These are phyloP conservation scores for Agrilus biguttatus DNA, from an alignment of 2,888 invertebrate species.

Conservation along the genomic window DNA sequence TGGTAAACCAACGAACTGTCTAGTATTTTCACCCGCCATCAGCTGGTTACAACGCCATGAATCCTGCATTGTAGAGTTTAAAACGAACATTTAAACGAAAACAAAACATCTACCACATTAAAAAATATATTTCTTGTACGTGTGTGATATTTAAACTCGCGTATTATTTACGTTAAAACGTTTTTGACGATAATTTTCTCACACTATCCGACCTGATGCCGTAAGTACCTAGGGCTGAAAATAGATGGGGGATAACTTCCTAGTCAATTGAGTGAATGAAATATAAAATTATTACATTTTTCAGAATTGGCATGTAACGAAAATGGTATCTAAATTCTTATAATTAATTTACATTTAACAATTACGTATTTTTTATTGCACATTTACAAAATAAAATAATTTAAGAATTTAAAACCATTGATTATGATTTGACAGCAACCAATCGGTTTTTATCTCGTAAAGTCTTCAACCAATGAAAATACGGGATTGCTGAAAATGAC, in stretches of 20 bases:
- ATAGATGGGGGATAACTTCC: constrained; percentile 51
- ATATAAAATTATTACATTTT: too few relatives aligned
- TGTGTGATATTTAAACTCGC: constrained; percentile 8
- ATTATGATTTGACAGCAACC: too few relatives aligned
- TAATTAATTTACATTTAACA: too few relatives aligned
- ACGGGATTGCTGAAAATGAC: constrained; percentile 12
- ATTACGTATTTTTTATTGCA: too few relatives aligned
- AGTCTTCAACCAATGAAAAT: constrained; percentile 12
- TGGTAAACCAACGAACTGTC: constrained; percentile 25
- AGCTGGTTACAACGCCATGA: constrained; percentile 32
- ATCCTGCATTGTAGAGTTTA: constrained; percentile 41
- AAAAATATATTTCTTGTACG: constrained; percentile 24
- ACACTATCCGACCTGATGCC: constrained; percentile 44
- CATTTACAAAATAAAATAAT: too few relatives aligned
- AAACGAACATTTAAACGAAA: constrained; percentile 34
- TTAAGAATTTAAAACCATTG: too few relatives aligned
- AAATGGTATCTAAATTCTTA: too few relatives aligned
- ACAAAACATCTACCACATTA: constrained; percentile 37
- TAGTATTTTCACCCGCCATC: constrained; percentile 35
- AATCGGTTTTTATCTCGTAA: too few relatives aligned
- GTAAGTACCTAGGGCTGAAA: constrained; percentile 60
- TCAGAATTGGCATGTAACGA: too few relatives aligned
- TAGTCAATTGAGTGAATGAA: constrained; percentile 6
- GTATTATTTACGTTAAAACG: constrained; percentile 23
- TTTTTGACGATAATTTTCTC: constrained; percentile 45